These are phyloP conservation scores for Hirundo rustica DNA, from an alignment of 2,797 vertebrate species.

Conservation along the genomic window DNA sequence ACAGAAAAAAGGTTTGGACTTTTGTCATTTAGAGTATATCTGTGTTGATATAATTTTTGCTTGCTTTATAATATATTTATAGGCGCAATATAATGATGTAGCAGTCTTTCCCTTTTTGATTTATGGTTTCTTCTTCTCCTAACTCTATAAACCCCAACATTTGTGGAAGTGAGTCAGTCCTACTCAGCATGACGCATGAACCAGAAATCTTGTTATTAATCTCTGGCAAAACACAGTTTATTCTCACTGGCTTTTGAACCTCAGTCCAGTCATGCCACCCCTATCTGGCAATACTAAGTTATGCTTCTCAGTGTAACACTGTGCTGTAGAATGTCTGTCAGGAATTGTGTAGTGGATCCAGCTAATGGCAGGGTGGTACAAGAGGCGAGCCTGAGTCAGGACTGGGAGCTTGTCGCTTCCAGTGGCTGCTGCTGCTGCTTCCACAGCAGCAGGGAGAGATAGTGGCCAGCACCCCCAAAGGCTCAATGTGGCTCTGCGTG, in stretches of 20 bases:
- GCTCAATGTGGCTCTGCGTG: rapidly evolving
- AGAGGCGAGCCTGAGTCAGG: neutral
- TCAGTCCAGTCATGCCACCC: neutral
- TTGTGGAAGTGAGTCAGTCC: neutral
- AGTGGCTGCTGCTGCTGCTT: neutral
- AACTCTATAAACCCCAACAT: neutral
- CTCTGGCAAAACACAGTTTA: neutral
- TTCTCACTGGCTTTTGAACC: neutral
- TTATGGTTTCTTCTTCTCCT: conserved; percentile 14
- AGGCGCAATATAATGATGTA: neutral
- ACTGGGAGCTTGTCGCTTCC: neutral
- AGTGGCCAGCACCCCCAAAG: neutral
- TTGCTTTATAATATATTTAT: neutral
- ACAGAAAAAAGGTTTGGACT: neutral
- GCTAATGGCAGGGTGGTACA: neutral
- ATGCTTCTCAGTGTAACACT: neutral
- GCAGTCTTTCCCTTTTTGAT: neutral
- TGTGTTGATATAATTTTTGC: neutral
- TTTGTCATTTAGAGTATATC: neutral
- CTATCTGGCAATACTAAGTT: neutral
- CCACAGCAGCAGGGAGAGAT: neutral
- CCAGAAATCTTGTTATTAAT: neutral
- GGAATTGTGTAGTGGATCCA: neutral
- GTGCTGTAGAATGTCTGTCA: neutral
- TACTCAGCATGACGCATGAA: neutral